phyloP scores from a whole-genome alignment of 23 tunicate genomes.

The Phallusia fumigata region DNA sequence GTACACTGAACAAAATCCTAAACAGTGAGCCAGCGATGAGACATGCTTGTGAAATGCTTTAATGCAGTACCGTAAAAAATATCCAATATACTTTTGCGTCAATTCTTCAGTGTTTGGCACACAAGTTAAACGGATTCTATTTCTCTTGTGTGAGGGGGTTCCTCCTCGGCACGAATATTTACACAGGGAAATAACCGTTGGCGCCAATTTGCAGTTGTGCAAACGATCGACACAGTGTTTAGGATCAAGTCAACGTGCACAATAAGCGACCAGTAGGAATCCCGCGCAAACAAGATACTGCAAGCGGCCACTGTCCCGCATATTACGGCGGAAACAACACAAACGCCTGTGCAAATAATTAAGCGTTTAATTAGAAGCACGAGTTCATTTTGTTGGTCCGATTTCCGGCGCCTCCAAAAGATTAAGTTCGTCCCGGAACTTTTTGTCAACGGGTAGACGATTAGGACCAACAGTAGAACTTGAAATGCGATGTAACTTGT shows the following conservation, averaged over 20 bases:
- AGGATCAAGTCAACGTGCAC: constrained; percentile 31
- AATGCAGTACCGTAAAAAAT: too few species aligned
- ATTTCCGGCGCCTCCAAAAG: background rate
- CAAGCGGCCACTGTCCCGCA: constrained; percentile 18
- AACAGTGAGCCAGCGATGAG: too few species aligned
- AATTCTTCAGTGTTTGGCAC: too few species aligned
- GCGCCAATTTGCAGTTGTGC: constrained; percentile 40
- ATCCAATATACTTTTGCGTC: too few species aligned
- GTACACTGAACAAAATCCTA: too few species aligned
- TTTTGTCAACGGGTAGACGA: constrained; percentile 37
- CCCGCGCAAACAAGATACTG: constrained; percentile 31
- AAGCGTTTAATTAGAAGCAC: constrained; percentile 20
- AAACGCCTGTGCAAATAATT: constrained; percentile 26
- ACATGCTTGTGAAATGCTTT: too few species aligned
- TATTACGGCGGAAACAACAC: constrained; percentile 30
- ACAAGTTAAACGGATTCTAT: background rate
- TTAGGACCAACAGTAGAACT: constrained; percentile 24
- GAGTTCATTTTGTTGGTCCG: background rate
- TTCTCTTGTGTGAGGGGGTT: background rate
- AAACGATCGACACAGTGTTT: constrained; percentile 26
- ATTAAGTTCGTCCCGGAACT: constrained; percentile 7
- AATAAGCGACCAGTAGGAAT: constrained; percentile 50
- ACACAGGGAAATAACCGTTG: constrained; percentile 34
- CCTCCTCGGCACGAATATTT: background rate
- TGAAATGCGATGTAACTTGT: constrained; percentile 30